phyloP scores from a whole-genome alignment of 2,797 vertebrate species.

The Hybognathus amarus region DNA sequence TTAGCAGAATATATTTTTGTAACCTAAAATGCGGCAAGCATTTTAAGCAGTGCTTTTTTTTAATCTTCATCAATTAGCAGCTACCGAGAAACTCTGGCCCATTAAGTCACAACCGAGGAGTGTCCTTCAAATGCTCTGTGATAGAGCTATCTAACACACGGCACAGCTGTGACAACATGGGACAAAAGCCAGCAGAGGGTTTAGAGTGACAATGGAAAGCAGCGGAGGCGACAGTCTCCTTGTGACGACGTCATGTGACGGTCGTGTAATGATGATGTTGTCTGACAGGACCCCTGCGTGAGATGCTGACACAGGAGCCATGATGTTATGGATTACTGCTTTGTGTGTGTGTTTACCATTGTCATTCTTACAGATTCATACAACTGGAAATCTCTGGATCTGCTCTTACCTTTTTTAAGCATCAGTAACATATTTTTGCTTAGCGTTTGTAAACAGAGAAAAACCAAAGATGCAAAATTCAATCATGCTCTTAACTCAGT shows the following conservation, averaged over 20 bases:
- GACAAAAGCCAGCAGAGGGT: slow-evolving; percentile 45
- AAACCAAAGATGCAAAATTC: not conserved
- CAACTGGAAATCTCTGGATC: not conserved
- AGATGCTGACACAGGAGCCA: slow-evolving; percentile 39
- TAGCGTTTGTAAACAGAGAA: slow-evolving; percentile 2
- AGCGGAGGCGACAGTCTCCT: slow-evolving; percentile 32
- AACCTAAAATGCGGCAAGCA: not conserved
- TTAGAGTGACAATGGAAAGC: slow-evolving; percentile 36
- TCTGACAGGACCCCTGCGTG: slow-evolving; percentile 31
- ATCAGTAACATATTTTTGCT: slow-evolving; percentile 22
- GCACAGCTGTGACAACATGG: slow-evolving; percentile 32
- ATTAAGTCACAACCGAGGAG: slow-evolving; percentile 3
- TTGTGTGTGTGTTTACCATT: slow-evolving; percentile 14
- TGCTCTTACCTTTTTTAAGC: slow-evolving; percentile 27
- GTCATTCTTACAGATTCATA: slow-evolving; percentile 3
- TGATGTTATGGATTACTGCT: slow-evolving; percentile 32
- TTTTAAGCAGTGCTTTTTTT: not conserved
- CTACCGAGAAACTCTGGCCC: slow-evolving; percentile 17
- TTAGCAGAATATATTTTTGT: not conserved
- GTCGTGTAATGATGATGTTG: slow-evolving; percentile 43
- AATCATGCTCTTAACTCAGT: not conserved
- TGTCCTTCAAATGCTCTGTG: slow-evolving; percentile 27
- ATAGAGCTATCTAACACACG: slow-evolving; percentile 22
- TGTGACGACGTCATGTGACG: slow-evolving; percentile 30
- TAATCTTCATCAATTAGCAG: slow-evolving; percentile 13